Base-by-base conservation (phyloP, 2,113 vertebrate species). In the Brachyistius frenatus region DNA sequence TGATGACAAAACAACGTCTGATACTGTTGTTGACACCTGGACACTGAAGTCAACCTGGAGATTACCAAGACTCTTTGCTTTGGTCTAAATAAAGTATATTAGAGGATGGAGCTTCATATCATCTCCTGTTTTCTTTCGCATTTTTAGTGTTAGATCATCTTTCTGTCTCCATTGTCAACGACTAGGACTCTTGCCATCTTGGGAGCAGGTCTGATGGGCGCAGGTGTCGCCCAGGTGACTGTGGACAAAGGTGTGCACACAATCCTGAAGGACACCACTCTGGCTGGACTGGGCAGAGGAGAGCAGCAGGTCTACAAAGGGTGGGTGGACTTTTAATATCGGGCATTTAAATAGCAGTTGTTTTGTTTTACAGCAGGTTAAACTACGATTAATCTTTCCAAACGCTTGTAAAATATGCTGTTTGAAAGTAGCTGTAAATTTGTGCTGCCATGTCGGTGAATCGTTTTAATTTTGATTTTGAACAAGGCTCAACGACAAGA, bases 161-260 rank as follows among this genome's bases (percentile, higher is more conserved):
- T 11, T 62, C 4, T 68, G 15, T 46, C 10, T 47, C 74, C 78
- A 1, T 78, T 66, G 0, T 68, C 56, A 31, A 5, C 44, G 30
- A 16, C 11, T 75, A 99, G 98, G 88, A 95, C 89, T 0, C 91
- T 99, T 37, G 97, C 96, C 0, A 86, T 99, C 88, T 93, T 99
- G 88, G 98, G 98, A 58, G 98, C 98, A 0, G 98, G 98, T 58
- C 94, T 99, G 37, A 99, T 99, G 98, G 98, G 98, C 50, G 98
- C 98, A 0, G 98, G 98, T 3, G 93, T 99, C 0, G 97, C 96
- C 3, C 98, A 99, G 78, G 97, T 99, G 37, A 95, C 96, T 0
- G 94, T 99, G 91, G 98, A 98, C 63, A 99, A 98, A 84, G 96
- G 96, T 0, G 16, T 98, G 7, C 92, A 93, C 83, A 98, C 95